A percentile compares a stretch with the other conserved stretches of the same genome.
These are phyloP conservation scores for Wasmannia auropunctata DNA, from an alignment of 1,140 invertebrate species.

Conservation along the genomic window DNA sequence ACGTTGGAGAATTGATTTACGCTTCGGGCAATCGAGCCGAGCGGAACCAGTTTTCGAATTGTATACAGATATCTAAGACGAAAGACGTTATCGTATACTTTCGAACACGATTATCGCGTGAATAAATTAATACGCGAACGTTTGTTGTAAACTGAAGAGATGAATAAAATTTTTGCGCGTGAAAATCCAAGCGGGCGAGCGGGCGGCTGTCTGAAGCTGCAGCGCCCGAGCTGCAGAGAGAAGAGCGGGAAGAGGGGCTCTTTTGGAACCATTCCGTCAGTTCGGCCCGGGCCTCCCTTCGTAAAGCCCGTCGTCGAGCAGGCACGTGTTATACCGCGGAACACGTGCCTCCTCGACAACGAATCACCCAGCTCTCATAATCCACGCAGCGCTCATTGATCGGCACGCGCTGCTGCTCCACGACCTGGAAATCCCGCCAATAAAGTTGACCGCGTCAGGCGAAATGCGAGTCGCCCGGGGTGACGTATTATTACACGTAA, in stretches of 20 bases:
- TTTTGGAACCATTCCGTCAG: constrained; percentile 55
- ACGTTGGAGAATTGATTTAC: not conserved
- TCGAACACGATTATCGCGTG: not conserved
- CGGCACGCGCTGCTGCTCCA: constrained; percentile 55
- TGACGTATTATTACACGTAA: constrained; percentile 41
- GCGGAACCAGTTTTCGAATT: not conserved
- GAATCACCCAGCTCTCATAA: constrained; percentile 57
- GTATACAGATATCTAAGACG: not conserved
- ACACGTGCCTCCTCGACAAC: constrained; percentile 59
- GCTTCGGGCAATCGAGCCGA: not conserved
- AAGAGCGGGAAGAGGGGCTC: too few relatives aligned
- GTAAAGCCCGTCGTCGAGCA: constrained; percentile 34
- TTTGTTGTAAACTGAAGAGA: not conserved
- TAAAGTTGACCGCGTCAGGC: constrained; percentile 52
- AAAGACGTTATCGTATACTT: not conserved
- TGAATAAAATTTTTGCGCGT: not conserved
- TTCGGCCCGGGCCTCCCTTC: constrained; percentile 22
- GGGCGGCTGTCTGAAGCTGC: not conserved
- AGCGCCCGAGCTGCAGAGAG: not conserved
- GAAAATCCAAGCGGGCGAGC: not conserved
- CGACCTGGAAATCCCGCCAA: constrained; percentile 51
- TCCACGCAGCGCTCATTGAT: constrained; percentile 51
- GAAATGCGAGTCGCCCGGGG: constrained; percentile 16
- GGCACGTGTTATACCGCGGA: constrained; percentile 52
- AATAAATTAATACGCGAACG: not conserved